Evolutionary conservation across 2,797 vertebrate genomes (phyloP), one percentile per base, ranked within the genome.

Genomic region (Mareca penelope): DNA sequence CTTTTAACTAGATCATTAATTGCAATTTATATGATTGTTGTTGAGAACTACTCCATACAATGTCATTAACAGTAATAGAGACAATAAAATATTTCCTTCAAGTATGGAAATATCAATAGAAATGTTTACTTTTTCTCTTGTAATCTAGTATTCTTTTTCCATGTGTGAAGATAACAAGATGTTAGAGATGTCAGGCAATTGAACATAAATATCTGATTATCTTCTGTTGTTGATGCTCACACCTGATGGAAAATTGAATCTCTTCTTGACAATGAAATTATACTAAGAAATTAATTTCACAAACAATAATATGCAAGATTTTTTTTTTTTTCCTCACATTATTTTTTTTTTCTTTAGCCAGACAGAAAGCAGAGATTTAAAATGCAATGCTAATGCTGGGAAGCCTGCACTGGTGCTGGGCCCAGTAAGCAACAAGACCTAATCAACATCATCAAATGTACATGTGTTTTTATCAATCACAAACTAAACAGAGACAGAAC

Each of bases 241-340:
- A 89, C 71, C 31, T 84, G 33, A 28, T 21, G 44, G 75, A 94
- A 93, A 95, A 90, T 53, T 89, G 81, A 92, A 83, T 79, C 33
- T 70, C 40, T 69, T 77, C 15, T 17, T 91, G 91, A 77, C 65
- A 96, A 84, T 75, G 29, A 88, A 81, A 93, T 93, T 94, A 81
- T 22, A 91, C 46, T 31, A 67, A 83, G 64, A 89, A 96, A 92
- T 80, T n/a, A 85, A 94, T 88, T 95, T 96, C 72, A 76, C 53
- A 18, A 93, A 18, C 55, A 89, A 64, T 78, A 93, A 81, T 79
- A 69, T 67, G 39, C 3, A 3, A 1, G 3, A 40, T 40, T 40
- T 40, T 39, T 89, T 96, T 96, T 93, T 42, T 90, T 92, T 82
- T 69, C 2, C 10, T 76, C n/a, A 81, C 40, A 13, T 37, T 33